Base-by-base conservation (phyloP, 2,797 vertebrate genomes). In the Oreochromis grahami region DNA sequence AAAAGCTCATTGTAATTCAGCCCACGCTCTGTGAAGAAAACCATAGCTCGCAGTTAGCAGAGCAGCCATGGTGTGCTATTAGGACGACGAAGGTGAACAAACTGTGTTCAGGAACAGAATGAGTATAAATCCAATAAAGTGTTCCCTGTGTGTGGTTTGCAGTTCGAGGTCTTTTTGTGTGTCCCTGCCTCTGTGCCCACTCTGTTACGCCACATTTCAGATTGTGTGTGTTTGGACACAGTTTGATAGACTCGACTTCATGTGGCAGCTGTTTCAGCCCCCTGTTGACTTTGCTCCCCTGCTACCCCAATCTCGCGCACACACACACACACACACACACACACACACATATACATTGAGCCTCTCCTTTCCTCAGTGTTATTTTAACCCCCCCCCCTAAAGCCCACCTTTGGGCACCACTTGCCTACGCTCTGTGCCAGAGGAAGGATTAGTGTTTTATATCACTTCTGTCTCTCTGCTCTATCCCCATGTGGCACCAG, bases 381-480 rank as follows among this genome's bases (percentile, higher is more conserved):
- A 94, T 96, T 96, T 93, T 93, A 96, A 96, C 93, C 91, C 94
- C 24, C 24, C 55, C 83, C 87, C 81, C 82, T n/a, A 84, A 72
- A 29, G 88, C 90, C 85, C 88, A 88, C 85, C 82, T 89, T 83
- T 82, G 85, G 82, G 86, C 65, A 41, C 63, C 45, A 65, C 86
- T 84, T 84, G 84, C 92, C 88, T 86, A 82, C 93, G 84, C 91
- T 65, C 21, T 79, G 87, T 92, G 94, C 95, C 94, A 95, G 87
- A 79, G 92, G 87, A 82, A 90, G 90, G 95, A 95, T 96, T 96
- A 96, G 95, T 94, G 91, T 95, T 96, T 95, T 92, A 94, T 95
- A 94, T 95, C 92, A 95, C 95, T 96, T 92, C 89, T 95, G 93
- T 95, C 94, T 93, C 95, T 92, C 89, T 92, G 88, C 83, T 86